Percentiles rank a stretch among this genome's conserved stretches.
Evolutionary conservation across 2,113 vertebrate genomes (phyloP).

Genomic region (Hippocampus barbouri): DNA sequence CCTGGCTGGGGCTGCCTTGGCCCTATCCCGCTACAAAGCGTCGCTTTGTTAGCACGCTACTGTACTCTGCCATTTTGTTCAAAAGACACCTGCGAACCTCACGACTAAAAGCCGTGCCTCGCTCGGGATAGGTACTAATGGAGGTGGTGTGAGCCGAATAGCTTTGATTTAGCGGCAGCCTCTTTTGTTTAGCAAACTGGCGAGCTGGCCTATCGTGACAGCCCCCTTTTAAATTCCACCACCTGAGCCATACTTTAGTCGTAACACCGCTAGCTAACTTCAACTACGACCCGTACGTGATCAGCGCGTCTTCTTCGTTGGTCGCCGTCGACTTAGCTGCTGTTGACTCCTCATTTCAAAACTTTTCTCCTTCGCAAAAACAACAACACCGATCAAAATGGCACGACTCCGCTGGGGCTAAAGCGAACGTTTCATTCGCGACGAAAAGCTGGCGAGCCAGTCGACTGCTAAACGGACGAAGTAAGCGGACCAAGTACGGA

Average conservation of each 20-base stretch:
- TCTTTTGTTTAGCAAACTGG: constrained; percentile 22
- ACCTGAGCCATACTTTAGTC: constrained; percentile 44
- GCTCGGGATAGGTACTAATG: background rate
- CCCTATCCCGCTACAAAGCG: constrained; percentile 71
- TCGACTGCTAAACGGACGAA: constrained; percentile 7
- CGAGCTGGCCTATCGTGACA: constrained; percentile 33
- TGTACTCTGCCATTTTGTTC: constrained; percentile 61
- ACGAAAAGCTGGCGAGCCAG: background rate
- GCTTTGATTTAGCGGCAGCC: background rate
- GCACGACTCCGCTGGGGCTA: background rate
- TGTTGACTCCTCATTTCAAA: constrained; percentile 46
- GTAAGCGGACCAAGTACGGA: constrained; percentile 19
- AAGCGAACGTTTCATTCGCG: background rate
- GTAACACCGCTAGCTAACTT: background rate
- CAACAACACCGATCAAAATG: background rate
- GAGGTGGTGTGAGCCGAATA: background rate
- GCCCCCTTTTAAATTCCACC: constrained; percentile 44
- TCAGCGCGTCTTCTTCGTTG: background rate
- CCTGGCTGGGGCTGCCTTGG: constrained; percentile 53
- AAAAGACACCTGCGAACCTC: constrained; percentile 26
- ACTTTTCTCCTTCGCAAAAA: constrained; percentile 56
- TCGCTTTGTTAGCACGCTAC: constrained; percentile 69
- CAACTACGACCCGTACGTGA: background rate
- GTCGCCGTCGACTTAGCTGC: constrained; percentile 43
- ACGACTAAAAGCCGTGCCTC: background rate